Evolutionary conservation across 2,113 vertebrate species (phyloP).

Genomic region (Oryzias celebensis): DNA sequence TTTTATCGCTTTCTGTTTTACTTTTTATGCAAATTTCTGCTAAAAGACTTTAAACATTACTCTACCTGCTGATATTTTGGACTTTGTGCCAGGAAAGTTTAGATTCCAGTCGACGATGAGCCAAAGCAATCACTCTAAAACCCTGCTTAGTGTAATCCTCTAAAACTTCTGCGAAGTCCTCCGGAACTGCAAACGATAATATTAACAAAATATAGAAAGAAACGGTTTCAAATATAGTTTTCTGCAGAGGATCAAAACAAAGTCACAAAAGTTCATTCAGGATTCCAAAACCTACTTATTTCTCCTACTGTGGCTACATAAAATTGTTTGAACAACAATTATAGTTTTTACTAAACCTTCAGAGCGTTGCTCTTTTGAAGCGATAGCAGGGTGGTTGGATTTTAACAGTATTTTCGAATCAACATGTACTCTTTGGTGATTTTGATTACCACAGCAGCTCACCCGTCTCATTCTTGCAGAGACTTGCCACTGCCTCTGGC

Average conservation of each 20-base stretch:
- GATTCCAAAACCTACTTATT: too few species aligned
- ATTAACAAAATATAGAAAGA: too few species aligned
- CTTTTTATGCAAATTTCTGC: not conserved
- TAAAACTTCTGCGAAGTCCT: constrained; percentile 85
- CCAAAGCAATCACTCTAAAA: constrained; percentile 95
- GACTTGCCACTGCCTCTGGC: constrained; percentile 88
- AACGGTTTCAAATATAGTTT: too few species aligned
- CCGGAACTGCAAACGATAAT: constrained; percentile 80
- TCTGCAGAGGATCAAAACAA: too few species aligned
- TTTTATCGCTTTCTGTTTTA: not conserved
- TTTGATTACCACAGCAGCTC: not conserved
- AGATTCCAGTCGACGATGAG: constrained; percentile 91
- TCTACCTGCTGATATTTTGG: constrained; percentile 89
- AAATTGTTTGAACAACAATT: too few species aligned
- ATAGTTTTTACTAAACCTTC: too few species aligned
- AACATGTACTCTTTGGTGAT: not conserved
- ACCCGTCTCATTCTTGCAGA: constrained; percentile 93
- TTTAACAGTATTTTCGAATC: too few species aligned
- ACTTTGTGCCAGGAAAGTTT: constrained; percentile 97
- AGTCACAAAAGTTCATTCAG: too few species aligned
- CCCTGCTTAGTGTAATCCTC: constrained; percentile 94
- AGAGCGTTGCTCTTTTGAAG: too few species aligned
- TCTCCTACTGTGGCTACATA: too few species aligned
- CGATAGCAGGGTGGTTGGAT: too few species aligned
- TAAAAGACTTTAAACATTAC: not conserved